Conservation (phyloP, 2,888 invertebrate genomes). For the Eupithecia dodoneata region DNA sequence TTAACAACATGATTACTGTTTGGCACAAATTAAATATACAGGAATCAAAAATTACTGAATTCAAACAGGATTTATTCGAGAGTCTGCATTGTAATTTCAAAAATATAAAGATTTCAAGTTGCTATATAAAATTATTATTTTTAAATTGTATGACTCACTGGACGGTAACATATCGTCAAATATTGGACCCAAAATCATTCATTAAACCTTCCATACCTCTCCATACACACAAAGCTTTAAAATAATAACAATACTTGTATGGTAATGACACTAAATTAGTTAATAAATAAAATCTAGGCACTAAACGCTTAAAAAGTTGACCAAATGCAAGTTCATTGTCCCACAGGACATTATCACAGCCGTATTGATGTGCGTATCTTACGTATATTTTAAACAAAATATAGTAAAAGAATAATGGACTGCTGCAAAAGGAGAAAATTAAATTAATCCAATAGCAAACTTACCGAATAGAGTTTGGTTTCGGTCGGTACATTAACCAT, state of each 20-base stretch:
- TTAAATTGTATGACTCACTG: slow-evolving; percentile 57
- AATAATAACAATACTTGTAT: slow-evolving; percentile 77
- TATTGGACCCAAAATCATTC: slow-evolving; percentile 59
- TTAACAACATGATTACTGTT: slow-evolving; percentile 65
- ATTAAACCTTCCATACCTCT: slow-evolving; percentile 61
- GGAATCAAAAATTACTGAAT: slow-evolving; percentile 9
- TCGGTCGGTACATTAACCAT: slow-evolving; percentile 16
- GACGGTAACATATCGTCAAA: slow-evolving; percentile 67
- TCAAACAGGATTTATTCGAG: slow-evolving; percentile 47
- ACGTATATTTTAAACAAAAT: slow-evolving; percentile 51
- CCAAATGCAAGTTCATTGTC: slow-evolving; percentile 63
- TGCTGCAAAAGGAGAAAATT: slow-evolving; percentile 45
- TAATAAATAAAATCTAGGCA: slow-evolving; percentile 56
- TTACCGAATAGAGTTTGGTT: neutral
- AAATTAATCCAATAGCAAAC: slow-evolving; percentile 18
- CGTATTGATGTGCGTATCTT: slow-evolving; percentile 76
- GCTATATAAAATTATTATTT: neutral
- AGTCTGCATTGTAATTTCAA: slow-evolving; percentile 42
- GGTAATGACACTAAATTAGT: slow-evolving; percentile 65
- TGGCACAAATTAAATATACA: slow-evolving; percentile 60
- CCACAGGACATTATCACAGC: slow-evolving; percentile 72
- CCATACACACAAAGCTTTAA: slow-evolving; percentile 63
- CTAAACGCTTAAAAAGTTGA: slow-evolving; percentile 57
- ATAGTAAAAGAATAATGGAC: slow-evolving; percentile 53
- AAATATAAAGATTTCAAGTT: neutral